Evolutionary conservation across 1,140 invertebrate species (phyloP).

Genomic region (Stenopsyche tienmushanensis): DNA sequence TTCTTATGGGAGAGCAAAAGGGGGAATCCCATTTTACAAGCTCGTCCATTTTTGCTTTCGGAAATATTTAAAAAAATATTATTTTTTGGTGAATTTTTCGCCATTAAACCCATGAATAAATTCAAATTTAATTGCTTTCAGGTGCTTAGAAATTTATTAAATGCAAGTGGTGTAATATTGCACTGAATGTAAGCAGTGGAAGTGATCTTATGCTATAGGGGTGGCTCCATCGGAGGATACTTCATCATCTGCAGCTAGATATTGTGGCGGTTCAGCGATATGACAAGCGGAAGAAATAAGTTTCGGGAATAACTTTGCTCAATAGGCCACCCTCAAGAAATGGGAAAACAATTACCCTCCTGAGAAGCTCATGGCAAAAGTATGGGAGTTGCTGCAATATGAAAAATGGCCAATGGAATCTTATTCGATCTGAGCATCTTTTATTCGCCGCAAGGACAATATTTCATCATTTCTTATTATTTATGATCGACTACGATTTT

Average conservation of each 20-base stretch:
- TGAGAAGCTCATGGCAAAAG: background rate
- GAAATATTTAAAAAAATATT: background rate
- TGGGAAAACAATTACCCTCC: slow-evolving; percentile 19
- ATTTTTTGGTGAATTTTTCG: background rate
- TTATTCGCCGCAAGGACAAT: background rate
- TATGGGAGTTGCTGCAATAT: background rate
- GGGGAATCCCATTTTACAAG: background rate
- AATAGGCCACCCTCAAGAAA: slow-evolving; percentile 7
- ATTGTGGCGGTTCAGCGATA: background rate
- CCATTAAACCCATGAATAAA: background rate
- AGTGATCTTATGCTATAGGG: too few relatives aligned
- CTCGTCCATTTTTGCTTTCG: background rate
- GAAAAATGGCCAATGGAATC: background rate
- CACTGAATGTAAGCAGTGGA: background rate
- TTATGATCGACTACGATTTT: too few relatives aligned
- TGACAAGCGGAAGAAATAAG: slow-evolving; percentile 24
- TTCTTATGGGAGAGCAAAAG: background rate
- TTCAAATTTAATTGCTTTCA: background rate
- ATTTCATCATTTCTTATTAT: background rate
- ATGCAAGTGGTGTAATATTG: background rate
- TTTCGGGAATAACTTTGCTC: slow-evolving; percentile 12
- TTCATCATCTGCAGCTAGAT: slow-evolving; percentile 10
- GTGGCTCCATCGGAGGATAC: background rate
- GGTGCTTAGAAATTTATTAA: background rate
- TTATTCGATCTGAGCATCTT: too few relatives aligned